Conservation (phyloP, 2,113 vertebrate species). For the Oceanites oceanicus region DNA sequence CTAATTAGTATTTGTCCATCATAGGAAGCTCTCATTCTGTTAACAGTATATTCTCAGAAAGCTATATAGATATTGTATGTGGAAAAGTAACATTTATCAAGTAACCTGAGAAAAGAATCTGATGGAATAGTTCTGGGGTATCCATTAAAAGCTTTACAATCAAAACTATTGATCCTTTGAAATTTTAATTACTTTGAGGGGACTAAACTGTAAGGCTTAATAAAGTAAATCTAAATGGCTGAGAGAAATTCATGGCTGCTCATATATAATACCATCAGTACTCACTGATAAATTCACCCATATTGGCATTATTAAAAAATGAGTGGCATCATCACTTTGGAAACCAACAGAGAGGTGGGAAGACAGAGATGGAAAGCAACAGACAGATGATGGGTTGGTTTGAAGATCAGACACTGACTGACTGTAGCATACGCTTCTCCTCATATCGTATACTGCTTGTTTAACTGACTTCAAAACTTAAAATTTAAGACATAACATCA, state of each 20-base stretch:
- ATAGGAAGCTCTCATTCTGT: not conserved
- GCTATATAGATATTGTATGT: not conserved
- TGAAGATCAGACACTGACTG: not conserved
- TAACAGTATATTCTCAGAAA: not conserved
- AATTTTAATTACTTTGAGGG: slow-evolving; percentile 11
- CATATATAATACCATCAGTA: not conserved
- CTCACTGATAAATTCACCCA: not conserved
- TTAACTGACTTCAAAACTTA: not conserved
- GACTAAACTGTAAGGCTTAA: not conserved
- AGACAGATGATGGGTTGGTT: not conserved
- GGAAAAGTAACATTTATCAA: slow-evolving; percentile 11
- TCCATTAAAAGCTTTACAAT: slow-evolving; percentile 4
- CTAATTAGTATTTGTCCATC: not conserved
- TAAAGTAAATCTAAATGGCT: not conserved
- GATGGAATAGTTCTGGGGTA: not conserved
- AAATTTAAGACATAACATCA: not conserved
- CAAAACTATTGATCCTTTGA: not conserved
- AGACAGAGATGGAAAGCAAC: not conserved
- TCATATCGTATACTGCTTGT: not conserved
- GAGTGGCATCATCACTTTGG: not conserved
- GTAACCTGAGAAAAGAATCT: not conserved
- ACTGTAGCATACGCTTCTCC: not conserved
- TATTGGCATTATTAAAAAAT: not conserved
- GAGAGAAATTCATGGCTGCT: not conserved
- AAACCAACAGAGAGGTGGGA: not conserved